Conservation (phyloP, 2,797 vertebrate species). For the Aplochiton taeniatus region DNA sequence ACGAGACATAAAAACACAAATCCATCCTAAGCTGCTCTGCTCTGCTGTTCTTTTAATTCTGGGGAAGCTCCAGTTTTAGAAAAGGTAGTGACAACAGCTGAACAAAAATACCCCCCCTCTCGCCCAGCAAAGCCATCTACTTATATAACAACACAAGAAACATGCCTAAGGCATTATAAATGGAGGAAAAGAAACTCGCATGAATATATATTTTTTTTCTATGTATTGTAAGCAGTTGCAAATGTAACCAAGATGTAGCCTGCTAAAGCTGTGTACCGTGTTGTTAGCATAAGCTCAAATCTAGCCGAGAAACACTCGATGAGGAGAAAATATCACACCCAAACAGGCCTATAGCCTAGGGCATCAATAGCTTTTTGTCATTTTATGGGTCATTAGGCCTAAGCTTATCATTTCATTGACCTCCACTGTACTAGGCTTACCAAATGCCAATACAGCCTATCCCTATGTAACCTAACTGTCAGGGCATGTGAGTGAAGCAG, state of each 20-base stretch:
- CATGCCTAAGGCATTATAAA: neutral
- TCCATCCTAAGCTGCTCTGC: neutral
- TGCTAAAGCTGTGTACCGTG: too few relatives aligned
- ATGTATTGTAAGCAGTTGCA: too few relatives aligned
- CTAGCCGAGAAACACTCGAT: too few relatives aligned
- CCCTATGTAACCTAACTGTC: neutral
- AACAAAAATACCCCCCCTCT: neutral
- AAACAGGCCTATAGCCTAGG: neutral
- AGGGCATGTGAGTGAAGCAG: neutral
- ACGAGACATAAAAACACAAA: conserved; percentile 3
- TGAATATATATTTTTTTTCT: too few relatives aligned
- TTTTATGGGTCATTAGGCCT: neutral
- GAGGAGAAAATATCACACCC: too few relatives aligned
- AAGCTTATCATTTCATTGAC: neutral
- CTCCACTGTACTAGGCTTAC: neutral
- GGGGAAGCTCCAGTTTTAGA: neutral
- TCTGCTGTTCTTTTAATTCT: too few relatives aligned
- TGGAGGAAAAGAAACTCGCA: neutral
- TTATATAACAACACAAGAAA: conserved; percentile 1
- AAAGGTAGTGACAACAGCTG: conserved; percentile 10
- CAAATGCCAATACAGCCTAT: neutral
- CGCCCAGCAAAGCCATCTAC: neutral
- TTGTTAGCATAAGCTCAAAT: too few relatives aligned
- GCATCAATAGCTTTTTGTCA: neutral
- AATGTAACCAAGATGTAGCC: too few relatives aligned